Base-by-base conservation (phyloP, 2,888 invertebrate species). In the Caenorhabditis wallacei region DNA sequence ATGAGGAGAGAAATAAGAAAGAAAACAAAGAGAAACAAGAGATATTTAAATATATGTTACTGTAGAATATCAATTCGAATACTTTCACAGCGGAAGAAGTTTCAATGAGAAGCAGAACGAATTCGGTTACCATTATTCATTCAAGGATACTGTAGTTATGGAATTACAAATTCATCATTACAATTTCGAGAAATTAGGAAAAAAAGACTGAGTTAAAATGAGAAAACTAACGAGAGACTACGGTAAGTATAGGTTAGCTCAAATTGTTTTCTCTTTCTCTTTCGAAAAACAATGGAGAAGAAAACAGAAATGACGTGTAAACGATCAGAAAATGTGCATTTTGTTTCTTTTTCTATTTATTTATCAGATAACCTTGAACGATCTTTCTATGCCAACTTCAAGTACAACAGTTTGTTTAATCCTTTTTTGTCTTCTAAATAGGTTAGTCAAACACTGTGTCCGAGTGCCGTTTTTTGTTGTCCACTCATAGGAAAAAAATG, bases 351-450 rank as follows among this genome's bases (percentile, higher is more conserved):
- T 20, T 64, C 51, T 66, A 66, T 66, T 66, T 66, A 53, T 37
- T 22, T 20, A 66, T 10, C 66, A 37, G 53, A 59, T 71, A 57
- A 37, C 71, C 57, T 51, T 61, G 63, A 37, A 54, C 54, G 54
- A 46, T 43, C 48, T 20, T 11, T 22, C 35, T 20, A 20, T 72
- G 63, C 64, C 64, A 48, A 76, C 59, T 76, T 69, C 68, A 61
- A 76, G 68, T 76, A 68, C 76, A 53, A 59, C 53, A 59, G 76
- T 76, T 68, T 76, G 69, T 54, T 59, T 51, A 76, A 59, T 10
- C 61, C 51, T 76, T 76, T 74, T 76, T 76, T 61, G 53, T 76
- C 59, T 57, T 54, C 76, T 76, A 76, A 76, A 76, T 76, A 76
- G 76, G 76, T 76, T 76, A 76, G 69, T 76, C 69, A 76, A 76